Percentiles rank a stretch among this genome's conserved stretches.
These are phyloP conservation scores for Neogale vison DNA, from an alignment of 2,113 vertebrate genomes.

Conservation along the genomic window DNA sequence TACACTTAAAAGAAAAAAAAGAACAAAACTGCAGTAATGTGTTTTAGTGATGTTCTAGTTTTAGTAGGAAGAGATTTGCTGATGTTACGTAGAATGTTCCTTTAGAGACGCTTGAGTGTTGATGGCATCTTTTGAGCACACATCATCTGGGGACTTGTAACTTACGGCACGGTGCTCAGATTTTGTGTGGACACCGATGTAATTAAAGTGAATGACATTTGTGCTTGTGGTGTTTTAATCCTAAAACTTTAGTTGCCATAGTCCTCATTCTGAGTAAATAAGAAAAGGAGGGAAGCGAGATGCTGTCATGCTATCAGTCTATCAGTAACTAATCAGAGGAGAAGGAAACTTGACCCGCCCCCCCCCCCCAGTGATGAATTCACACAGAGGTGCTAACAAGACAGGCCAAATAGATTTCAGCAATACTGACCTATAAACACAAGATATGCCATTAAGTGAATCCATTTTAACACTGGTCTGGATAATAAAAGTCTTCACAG, in stretches of 20 bases:
- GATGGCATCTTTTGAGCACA: not conserved
- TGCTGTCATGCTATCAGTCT: not conserved
- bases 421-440: not conserved
- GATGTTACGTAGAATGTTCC: not conserved
- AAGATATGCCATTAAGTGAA: not conserved
- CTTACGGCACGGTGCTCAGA: not conserved
- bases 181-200: not conserved
- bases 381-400: not conserved
- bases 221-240: not conserved
- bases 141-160: not conserved
- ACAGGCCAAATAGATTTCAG: not conserved
- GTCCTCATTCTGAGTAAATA: not conserved
- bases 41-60: not conserved
- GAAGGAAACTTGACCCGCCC: not conserved
- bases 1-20: not conserved
- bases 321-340: not conserved
- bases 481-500: not conserved
- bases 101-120: not conserved
- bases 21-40: not conserved
- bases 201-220: not conserved
- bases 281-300: not conserved
- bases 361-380: not conserved
- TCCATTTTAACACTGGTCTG: not conserved
- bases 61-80: not conserved
- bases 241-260: not conserved